phyloP scores from a whole-genome alignment of 2,113 vertebrate species.

The Gallinago paraguaiae region DNA sequence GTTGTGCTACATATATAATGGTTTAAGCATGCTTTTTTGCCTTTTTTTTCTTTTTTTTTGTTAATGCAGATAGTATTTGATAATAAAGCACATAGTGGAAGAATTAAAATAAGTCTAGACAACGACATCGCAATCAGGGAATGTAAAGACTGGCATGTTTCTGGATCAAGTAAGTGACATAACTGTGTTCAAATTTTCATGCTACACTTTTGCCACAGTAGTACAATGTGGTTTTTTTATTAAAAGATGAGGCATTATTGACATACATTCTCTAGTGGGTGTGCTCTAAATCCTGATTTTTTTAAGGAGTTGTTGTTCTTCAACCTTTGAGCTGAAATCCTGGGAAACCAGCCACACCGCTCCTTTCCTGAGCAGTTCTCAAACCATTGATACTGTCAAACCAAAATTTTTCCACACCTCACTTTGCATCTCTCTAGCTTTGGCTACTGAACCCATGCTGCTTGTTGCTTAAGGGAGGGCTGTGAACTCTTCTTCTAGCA shows the following conservation, averaged over 20 bases:
- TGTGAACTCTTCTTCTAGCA: background rate
- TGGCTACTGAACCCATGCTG: fast-evolving
- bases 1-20: background rate
- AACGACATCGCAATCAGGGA: constrained; percentile 86
- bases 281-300: background rate
- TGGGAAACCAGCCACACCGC: background rate
- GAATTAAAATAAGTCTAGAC: constrained; percentile 85
- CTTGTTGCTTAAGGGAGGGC: background rate
- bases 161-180: constrained; percentile 85
- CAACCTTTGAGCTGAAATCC: background rate
- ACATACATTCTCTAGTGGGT: background rate
- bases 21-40: background rate
- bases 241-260: background rate
- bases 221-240: background rate
- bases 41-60: background rate
- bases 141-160: constrained; percentile 90
- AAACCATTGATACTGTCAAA: background rate
- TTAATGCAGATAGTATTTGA: constrained; percentile 86
- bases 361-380: background rate
- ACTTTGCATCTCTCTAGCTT: background rate
- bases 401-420: background rate
- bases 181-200: background rate
- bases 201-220: background rate
- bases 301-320: background rate
- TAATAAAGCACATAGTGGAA: constrained; percentile 91